Conservation (phyloP, 2,888 invertebrate genomes). For the Lochmaea capreae region DNA sequence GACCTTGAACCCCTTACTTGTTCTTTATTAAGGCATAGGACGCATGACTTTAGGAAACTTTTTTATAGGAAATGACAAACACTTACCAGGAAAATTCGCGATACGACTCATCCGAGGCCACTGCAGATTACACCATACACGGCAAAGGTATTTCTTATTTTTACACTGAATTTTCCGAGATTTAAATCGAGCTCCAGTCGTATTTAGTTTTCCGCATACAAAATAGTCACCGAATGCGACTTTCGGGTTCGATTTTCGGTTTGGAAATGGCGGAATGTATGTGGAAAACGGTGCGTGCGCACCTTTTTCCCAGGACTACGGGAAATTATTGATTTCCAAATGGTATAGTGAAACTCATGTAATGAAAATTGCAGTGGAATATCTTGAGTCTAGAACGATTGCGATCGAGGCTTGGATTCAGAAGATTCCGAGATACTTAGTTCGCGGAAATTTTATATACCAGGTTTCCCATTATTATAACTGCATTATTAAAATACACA, state of each 20-base stretch:
- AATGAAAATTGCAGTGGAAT: conserved; percentile 51
- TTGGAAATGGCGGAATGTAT: conserved; percentile 59
- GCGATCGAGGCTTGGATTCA: background rate
- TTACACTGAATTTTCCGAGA: conserved; percentile 32
- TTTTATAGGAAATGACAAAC: conserved; percentile 17
- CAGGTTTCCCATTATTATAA: background rate
- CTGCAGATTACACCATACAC: conserved; percentile 66
- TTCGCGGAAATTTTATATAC: background rate
- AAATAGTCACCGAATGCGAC: conserved; percentile 52
- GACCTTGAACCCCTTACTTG: conserved; percentile 36
- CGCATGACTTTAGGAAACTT: conserved; percentile 34
- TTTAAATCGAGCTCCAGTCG: conserved; percentile 20
- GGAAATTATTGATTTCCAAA: conserved; percentile 61
- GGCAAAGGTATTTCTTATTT: conserved; percentile 40
- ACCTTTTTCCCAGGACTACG: conserved; percentile 59
- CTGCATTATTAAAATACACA: background rate
- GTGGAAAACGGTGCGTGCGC: conserved; percentile 55
- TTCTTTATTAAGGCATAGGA: conserved; percentile 26
- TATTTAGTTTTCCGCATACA: conserved; percentile 55
- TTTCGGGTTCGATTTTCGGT: conserved; percentile 58
- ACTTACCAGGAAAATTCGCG: conserved; percentile 61
- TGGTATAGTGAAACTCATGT: conserved; percentile 52
- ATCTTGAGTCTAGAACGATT: conserved; percentile 28
- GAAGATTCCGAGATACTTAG: conserved; percentile 3
- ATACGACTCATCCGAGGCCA: conserved; percentile 67